A percentile compares a stretch with the other conserved stretches of the same genome.
Evolutionary conservation across 2,113 vertebrate genomes (phyloP).

Genomic region (Lipotes vexillifer): DNA sequence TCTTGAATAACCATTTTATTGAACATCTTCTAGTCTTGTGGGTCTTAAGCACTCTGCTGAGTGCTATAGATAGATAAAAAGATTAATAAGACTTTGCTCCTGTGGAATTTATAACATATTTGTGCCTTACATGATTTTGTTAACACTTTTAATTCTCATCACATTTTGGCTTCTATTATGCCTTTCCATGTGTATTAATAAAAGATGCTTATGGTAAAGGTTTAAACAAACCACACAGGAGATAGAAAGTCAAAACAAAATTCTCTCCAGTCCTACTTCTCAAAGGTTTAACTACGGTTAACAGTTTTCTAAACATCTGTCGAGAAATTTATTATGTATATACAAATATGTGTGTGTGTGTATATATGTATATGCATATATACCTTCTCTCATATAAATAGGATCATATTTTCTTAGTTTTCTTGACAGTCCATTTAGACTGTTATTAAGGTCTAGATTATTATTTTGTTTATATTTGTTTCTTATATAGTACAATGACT

Average conservation of each 20-base stretch:
- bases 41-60: not conserved
- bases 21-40: not conserved
- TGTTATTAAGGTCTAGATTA: not conserved
- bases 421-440: not conserved
- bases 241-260: not conserved
- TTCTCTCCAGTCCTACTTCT: not conserved
- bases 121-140: not conserved
- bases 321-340: not conserved
- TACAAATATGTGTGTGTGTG: not conserved
- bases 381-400: not conserved
- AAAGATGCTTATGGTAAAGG: not conserved
- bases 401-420: not conserved
- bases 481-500: not conserved
- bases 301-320: not conserved
- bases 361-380: not conserved
- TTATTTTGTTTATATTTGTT: not conserved
- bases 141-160: not conserved
- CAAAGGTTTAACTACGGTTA: not conserved
- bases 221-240: constrained; percentile 2
- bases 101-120: not conserved
- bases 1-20: not conserved
- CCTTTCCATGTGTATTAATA: not conserved
- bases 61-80: not conserved
- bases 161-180: not conserved
- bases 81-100: not conserved